Evolutionary conservation across 2,888 invertebrate genomes (phyloP).

Genomic region (Dioctria linearis): DNA sequence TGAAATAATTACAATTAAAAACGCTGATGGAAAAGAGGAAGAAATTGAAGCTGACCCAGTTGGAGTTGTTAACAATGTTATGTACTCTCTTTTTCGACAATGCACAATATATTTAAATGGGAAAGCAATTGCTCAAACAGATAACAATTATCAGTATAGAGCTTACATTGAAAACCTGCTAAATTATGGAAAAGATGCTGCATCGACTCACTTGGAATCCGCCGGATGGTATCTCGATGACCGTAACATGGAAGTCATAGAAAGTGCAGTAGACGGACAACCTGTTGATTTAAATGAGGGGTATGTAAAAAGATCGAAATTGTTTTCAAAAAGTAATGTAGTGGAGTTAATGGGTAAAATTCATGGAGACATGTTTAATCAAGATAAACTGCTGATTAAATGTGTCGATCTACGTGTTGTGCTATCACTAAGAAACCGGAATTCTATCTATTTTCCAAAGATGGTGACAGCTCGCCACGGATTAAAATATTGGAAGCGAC

Average conservation of each 20-base stretch:
- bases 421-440: too few species aligned
- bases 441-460: too few species aligned
- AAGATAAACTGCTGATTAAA: too few species aligned
- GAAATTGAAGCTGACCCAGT: not conserved
- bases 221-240: conserved; percentile 20
- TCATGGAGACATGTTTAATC: too few species aligned
- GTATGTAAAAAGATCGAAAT: too few species aligned
- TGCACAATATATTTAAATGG: conserved; percentile 51
- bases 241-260: not conserved
- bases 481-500: too few species aligned
- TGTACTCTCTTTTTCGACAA: conserved; percentile 53
- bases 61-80: conserved; percentile 41
- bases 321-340: too few species aligned
- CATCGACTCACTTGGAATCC: conserved; percentile 25
- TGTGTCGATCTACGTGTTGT: too few species aligned
- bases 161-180: conserved; percentile 50
- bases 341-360: too few species aligned
- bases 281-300: too few species aligned
- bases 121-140: conserved; percentile 45
- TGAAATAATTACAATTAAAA: not conserved
- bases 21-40: not conserved
- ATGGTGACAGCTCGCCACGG: too few species aligned
- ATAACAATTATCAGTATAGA: conserved; percentile 50
- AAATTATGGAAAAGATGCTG: conserved; percentile 50
- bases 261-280: not conserved